Base-by-base conservation (phyloP, 2,888 invertebrate genomes). In the Fabriciana adippe region DNA sequence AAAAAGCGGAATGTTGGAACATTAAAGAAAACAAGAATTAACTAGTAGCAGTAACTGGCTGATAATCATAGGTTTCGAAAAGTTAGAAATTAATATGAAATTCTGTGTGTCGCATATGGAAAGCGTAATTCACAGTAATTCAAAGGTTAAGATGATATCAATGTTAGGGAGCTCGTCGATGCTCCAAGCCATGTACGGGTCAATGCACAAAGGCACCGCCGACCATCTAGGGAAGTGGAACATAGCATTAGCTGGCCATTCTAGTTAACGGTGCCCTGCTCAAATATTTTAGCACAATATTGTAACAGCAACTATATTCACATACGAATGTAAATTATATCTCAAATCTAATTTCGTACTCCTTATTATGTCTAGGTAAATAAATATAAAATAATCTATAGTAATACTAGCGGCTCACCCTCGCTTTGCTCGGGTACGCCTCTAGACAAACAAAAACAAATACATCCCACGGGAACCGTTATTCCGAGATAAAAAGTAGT, bases 131-230 rank as follows among this genome's bases (percentile, higher is more conserved):
- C 55, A 67, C 53, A 59, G 61, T 63, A 56, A 68, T 69, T 66
- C 66, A 70, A 68, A 70, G 72, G 67, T 72, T 69, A 56, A 66
- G 68, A 79, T 78, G 75, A 78, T 79, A 81, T 81, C 76, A 78
- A 79, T 84, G 83, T 77, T 76, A 84, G 84, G 83, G 82, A 86
- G 87, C 81, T 82, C 75, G 80, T 79, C 80, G 79, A 81, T 83
- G 81, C 82, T 79, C 75, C 79, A 72, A 75, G 76, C 89, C 88
- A 81, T 87, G 84, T 88, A 86, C 79, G 88, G 90, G 89, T 89
- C 89, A 89, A 89, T 87, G 84, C 86, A 86, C 89, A 91, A 89
- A 89, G 86, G 81, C 79, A 82, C 89, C 90, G 89, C 85, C 74
- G 76, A 70, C 76, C 77, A 77, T 78, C 79, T 78, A 75, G 73